Percentiles rank a stretch among this genome's conserved stretches.
These are phyloP conservation scores for Eulemur mongoz DNA, from an alignment of 2,797 vertebrate species.

Conservation along the genomic window DNA sequence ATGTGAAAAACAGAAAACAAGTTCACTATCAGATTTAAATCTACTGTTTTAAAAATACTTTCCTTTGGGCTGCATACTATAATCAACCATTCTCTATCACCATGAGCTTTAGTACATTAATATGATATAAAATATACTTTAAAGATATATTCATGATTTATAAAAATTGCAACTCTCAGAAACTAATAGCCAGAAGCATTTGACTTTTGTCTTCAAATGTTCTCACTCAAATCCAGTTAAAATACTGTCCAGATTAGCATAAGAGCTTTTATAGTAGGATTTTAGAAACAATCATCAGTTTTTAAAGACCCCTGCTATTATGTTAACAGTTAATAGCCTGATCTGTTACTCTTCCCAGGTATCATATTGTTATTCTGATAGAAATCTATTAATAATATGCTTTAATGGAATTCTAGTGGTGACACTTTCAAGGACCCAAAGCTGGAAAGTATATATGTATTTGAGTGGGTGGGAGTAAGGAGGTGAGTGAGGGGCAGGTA, in stretches of 20 bases:
- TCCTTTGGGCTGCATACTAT: conserved; percentile 57
- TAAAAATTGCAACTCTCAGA: conserved; percentile 56
- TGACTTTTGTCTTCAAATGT: conserved; percentile 53
- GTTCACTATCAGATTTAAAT: conserved; percentile 60
- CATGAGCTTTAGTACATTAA: conserved; percentile 61
- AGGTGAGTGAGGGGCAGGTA: neutral
- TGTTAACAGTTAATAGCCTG: neutral
- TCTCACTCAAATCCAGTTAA: conserved; percentile 52
- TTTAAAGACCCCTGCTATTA: conserved; percentile 44
- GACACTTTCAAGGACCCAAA: neutral
- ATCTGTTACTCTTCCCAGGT: conserved; percentile 8
- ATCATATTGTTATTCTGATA: conserved; percentile 43
- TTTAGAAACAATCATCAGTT: conserved; percentile 41
- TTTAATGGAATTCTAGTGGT: neutral
- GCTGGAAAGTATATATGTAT: neutral
- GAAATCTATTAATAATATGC: neutral
- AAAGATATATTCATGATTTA: conserved; percentile 56
- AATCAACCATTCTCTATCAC: conserved; percentile 55
- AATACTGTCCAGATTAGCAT: conserved; percentile 38
- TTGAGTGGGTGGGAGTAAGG: neutral
- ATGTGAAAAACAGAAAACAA: conserved; percentile 74
- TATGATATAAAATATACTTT: conserved; percentile 72
- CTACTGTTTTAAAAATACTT: conserved; percentile 64
- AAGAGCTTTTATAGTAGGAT: conserved; percentile 29
- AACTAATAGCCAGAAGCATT: conserved; percentile 65